Percentiles rank a stretch among this genome's conserved stretches.
phyloP scores from a whole-genome alignment of 2,113 vertebrate species.

The Chaenocephalus aceratus region DNA sequence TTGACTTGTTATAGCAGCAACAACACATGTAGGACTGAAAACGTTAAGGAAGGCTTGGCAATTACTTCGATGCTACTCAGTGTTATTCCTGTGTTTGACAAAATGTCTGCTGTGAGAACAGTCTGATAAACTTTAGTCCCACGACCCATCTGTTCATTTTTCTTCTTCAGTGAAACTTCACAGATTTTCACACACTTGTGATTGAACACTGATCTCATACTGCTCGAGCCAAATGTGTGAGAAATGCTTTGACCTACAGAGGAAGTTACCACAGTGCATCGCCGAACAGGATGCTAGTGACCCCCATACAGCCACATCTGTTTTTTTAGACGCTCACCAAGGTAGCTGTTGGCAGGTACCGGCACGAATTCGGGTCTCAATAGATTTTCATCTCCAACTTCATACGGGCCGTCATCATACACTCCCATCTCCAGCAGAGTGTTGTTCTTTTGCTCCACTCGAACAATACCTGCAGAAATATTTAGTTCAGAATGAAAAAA shows the following conservation, averaged over 20 bases:
- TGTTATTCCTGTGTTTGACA: too few species aligned
- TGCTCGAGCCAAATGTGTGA: too few species aligned
- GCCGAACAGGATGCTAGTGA: neutral
- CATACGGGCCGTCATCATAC: constrained; percentile 95
- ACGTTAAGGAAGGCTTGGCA: too few species aligned
- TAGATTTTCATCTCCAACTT: constrained; percentile 88
- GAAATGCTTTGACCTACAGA: neutral
- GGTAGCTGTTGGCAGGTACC: constrained; percentile 95
- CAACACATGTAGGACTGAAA: too few species aligned
- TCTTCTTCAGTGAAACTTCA: neutral
- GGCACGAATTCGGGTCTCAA: constrained; percentile 87
- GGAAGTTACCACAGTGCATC: neutral
- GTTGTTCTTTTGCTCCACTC: constrained; percentile 93
- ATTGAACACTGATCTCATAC: neutral
- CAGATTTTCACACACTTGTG: neutral
- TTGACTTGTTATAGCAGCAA: too few species aligned
- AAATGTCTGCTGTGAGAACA: neutral
- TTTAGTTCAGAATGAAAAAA: neutral
- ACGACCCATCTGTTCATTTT: too few species aligned
- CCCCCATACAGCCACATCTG: neutral
- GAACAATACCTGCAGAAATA: constrained; percentile 87
- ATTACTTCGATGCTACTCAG: too few species aligned
- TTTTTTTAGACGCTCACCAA: constrained; percentile 83
- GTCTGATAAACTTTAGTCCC: too few species aligned
- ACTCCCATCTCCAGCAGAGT: constrained; percentile 89